Percentiles rank a stretch among this genome's conserved stretches.
phyloP scores from a whole-genome alignment of 2,113 vertebrate genomes.

The Rhinichthys klamathensis region DNA sequence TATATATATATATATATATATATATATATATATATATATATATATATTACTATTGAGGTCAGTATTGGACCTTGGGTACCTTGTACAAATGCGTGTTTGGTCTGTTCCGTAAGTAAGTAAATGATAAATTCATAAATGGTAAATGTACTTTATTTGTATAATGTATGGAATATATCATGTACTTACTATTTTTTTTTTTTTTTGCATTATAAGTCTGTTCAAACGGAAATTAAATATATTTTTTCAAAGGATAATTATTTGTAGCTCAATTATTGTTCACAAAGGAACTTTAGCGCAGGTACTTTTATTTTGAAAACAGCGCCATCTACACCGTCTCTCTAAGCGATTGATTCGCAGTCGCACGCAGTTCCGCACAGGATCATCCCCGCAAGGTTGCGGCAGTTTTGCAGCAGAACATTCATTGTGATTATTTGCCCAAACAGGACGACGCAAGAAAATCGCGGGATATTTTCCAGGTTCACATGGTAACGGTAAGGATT shows the following conservation, averaged over 20 bases:
- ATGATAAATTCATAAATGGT: too few species aligned
- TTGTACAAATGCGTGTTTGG: neutral
- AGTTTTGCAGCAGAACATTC: neutral
- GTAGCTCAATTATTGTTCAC: neutral
- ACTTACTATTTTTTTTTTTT: neutral
- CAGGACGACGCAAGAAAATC: neutral
- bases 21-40: neutral
- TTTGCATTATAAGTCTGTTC: neutral
- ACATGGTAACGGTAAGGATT: constrained; percentile 37
- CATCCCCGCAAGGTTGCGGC: neutral
- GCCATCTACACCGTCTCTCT: neutral
- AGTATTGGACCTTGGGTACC: neutral
- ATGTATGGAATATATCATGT: neutral
- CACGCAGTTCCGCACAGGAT: neutral
- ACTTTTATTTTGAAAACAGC: constrained; percentile 33
- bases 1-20: neutral
- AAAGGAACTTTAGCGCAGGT: neutral
- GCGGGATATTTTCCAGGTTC: neutral
- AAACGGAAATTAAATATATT: neutral
- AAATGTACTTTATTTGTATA: too few species aligned
- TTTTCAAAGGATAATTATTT: neutral
- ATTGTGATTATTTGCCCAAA: neutral
- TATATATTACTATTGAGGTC: neutral
- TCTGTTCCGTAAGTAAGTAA: neutral
- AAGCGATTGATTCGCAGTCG: neutral